phyloP scores from a whole-genome alignment of 2,888 invertebrate genomes.

The Chrysolina haemoptera region DNA sequence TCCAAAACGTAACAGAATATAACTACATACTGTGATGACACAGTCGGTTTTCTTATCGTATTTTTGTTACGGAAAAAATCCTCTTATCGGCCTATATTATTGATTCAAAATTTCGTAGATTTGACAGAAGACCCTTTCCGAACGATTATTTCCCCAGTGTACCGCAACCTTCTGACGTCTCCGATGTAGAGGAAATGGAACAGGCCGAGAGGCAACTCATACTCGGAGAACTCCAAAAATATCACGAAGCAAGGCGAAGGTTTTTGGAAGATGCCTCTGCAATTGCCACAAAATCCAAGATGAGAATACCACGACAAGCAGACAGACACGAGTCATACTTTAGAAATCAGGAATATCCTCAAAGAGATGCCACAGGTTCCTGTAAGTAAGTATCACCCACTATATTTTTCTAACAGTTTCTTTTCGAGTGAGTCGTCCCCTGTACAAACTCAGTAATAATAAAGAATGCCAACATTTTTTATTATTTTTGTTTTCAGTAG shows the following conservation, averaged over 20 bases:
- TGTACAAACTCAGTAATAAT: no score
- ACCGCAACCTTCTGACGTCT: background rate
- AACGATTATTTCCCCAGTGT: background rate
- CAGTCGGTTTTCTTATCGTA: no score
- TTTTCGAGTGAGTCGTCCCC: no score
- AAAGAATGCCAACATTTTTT: no score
- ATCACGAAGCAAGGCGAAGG: slow-evolving; percentile 58
- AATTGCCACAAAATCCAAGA: slow-evolving; percentile 31
- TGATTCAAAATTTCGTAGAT: background rate
- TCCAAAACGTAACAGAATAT: no score
- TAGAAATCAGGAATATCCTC: background rate
- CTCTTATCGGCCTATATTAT: no score
- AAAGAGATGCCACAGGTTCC: background rate
- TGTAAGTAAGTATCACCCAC: background rate
- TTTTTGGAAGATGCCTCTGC: slow-evolving; percentile 49
- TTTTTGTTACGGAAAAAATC: no score
- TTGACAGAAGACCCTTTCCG: slow-evolving; percentile 7
- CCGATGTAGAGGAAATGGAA: slow-evolving; percentile 52
- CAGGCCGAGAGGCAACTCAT: slow-evolving; percentile 54
- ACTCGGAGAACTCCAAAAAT: slow-evolving; percentile 55
- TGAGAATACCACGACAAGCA: background rate
- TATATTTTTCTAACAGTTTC: no score
- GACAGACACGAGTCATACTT: background rate
- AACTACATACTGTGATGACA: no score
- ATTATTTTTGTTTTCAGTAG: no score